Conservation (phyloP, 2,888 invertebrate genomes). For the Pyralis farinalis region DNA sequence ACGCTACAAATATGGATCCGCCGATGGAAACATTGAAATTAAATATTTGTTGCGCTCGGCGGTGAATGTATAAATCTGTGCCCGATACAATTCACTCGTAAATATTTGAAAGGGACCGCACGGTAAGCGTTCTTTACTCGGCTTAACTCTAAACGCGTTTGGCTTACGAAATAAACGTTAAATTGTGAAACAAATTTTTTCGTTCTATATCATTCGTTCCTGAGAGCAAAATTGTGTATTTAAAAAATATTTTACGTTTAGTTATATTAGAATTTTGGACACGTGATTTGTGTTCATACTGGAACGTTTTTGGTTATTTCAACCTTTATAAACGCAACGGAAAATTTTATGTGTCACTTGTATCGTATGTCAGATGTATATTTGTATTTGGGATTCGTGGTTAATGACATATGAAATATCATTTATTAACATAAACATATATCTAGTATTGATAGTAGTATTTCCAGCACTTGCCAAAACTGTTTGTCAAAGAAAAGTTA, state of each 20-base stretch:
- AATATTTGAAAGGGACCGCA: conserved; percentile 19
- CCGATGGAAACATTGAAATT: background rate
- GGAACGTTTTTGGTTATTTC: too few species aligned
- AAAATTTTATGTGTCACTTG: too few species aligned
- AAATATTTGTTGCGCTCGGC: background rate
- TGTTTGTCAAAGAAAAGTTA: too few species aligned
- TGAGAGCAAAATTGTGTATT: background rate
- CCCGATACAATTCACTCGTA: conserved; percentile 15
- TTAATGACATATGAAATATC: too few species aligned
- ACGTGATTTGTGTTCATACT: too few species aligned
- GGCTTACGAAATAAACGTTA: background rate
- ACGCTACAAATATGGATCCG: too few species aligned
- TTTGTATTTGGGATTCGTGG: too few species aligned
- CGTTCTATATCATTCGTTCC: conserved; percentile 11
- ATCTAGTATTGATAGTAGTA: too few species aligned
- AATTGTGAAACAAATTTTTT: conserved; percentile 4
- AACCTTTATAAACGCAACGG: too few species aligned
- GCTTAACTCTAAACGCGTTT: conserved; percentile 7
- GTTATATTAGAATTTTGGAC: background rate
- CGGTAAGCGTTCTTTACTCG: conserved; percentile 19
- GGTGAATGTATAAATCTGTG: conserved; percentile 1
- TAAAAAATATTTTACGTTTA: background rate
- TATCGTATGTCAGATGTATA: too few species aligned
- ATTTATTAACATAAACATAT: too few species aligned
- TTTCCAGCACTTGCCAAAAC: too few species aligned